Percentiles rank a stretch among this genome's conserved stretches.
These are phyloP conservation scores for Ibycter americanus DNA, from an alignment of 2,797 vertebrate genomes.

Conservation along the genomic window DNA sequence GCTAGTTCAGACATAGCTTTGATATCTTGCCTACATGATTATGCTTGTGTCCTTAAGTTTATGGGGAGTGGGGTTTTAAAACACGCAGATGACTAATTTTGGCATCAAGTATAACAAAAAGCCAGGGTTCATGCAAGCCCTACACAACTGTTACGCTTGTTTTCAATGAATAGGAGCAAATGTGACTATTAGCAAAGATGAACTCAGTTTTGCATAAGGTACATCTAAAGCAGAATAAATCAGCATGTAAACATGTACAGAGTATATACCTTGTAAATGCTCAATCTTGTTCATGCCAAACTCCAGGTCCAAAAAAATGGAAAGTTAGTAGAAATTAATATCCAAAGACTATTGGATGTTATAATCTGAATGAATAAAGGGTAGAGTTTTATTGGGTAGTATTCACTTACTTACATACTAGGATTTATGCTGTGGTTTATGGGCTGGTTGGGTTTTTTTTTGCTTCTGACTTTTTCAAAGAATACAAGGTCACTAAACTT, in stretches of 20 bases:
- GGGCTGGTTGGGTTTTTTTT: neutral
- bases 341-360: neutral
- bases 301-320: neutral
- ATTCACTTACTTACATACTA: neutral
- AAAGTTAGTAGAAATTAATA: neutral
- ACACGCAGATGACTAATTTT: neutral
- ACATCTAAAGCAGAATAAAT: neutral
- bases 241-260: neutral
- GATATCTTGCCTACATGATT: neutral
- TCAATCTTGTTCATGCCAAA: neutral
- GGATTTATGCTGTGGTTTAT: neutral
- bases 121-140: neutral
- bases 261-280: neutral
- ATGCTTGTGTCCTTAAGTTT: neutral
- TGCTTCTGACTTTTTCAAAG: neutral
- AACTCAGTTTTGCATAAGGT: neutral
- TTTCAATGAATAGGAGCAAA: neutral
- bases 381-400: neutral
- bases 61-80: neutral
- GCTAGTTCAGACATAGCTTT: neutral
- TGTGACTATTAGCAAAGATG: neutral
- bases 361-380: neutral
- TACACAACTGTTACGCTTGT: neutral
- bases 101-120: neutral
- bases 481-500: neutral